These are phyloP conservation scores for Lysandra coridon DNA, from an alignment of 2,888 invertebrate genomes.

Conservation along the genomic window DNA sequence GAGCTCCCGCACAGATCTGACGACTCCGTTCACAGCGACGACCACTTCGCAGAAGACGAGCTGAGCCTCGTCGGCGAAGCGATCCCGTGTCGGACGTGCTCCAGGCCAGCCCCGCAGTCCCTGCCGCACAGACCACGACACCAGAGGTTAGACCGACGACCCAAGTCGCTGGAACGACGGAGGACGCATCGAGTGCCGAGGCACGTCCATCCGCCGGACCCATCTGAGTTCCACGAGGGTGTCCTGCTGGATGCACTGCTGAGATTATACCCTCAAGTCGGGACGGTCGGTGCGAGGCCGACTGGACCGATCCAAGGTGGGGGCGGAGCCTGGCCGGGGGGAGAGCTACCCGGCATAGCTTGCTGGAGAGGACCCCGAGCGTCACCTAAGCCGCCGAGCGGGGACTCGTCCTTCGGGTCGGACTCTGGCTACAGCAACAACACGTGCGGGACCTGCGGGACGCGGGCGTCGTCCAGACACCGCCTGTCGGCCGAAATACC, in stretches of 20 bases:
- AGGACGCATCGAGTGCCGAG: conserved; percentile 70
- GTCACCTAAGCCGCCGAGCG: conserved; percentile 83
- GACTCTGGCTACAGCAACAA: conserved; percentile 93
- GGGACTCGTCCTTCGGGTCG: conserved; percentile 90
- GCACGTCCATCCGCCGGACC: conserved; percentile 85
- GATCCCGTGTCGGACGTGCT: conserved; percentile 72
- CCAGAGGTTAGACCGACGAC: conserved; percentile 80
- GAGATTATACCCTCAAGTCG: conserved; percentile 86
- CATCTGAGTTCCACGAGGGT: conserved; percentile 89
- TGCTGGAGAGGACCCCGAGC: conserved; percentile 79
- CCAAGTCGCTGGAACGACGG: conserved; percentile 77
- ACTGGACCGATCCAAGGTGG: conserved; percentile 74
- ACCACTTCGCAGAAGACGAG: conserved; percentile 93
- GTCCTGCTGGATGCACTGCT: conserved; percentile 87
- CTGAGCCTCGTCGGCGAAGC: conserved; percentile 80
- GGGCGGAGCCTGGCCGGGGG: conserved; percentile 86
- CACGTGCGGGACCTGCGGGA: conserved; percentile 84
- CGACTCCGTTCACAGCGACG: conserved; percentile 85
- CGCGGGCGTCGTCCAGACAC: conserved; percentile 78
- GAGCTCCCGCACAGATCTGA: conserved; percentile 85
- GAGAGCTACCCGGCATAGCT: conserved; percentile 80
- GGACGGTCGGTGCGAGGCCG: conserved; percentile 82
- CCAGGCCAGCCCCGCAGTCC: conserved; percentile 74
- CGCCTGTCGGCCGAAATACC: conserved; percentile 75
- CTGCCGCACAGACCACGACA: conserved; percentile 81